Evolutionary conservation across 1,140 invertebrate species (phyloP), one percentile per base, ranked within the genome.

Genomic region (Hermetia illucens): DNA sequence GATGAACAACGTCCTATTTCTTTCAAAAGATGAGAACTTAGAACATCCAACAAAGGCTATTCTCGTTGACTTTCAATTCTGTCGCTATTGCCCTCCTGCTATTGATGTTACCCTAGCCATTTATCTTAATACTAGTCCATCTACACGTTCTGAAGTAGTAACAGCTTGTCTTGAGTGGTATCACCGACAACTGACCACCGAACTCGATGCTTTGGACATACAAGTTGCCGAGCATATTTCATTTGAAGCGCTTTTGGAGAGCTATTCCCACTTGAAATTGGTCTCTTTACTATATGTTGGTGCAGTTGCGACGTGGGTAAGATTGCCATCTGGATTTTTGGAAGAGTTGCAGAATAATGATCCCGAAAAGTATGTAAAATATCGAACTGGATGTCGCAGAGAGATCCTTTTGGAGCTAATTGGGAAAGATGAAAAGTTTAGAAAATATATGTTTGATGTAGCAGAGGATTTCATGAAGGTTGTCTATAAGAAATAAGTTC

Each of bases 1-100:
- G 74, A 62, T 64, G 16, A 74, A 72, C 25, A 78, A 77, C 46
- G 45, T 77, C 0, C 56, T 77, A 43, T 77, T 72, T 47, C n/a
- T n/a, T n/a, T n/a, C n/a, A n/a, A n/a, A n/a, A n/a, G n/a, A n/a
- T n/a, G n/a, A n/a, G n/a, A n/a, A n/a, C n/a, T n/a, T n/a, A n/a
- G n/a, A n/a, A n/a, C n/a, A n/a, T n/a, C n/a, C n/a, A n/a, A n/a
- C n/a, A n/a, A n/a, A n/a, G n/a, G n/a, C n/a, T 38, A 50, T 43
- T 39, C 38, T 53, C 12, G 44, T 53, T 4, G 50, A 53, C 45
- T 53, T 48, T 32, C 50, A 53, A 43, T 38, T 27, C 19, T 41
- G 36, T 1, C 42, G 51, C 25, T 53, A 52, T 31, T 27, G 21
- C 15, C 51, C 51, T 15, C 51, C 51, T 13, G 43, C 48, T n/a